Base-by-base conservation (phyloP, 2,888 invertebrate species). In the Ochropleura plecta region DNA sequence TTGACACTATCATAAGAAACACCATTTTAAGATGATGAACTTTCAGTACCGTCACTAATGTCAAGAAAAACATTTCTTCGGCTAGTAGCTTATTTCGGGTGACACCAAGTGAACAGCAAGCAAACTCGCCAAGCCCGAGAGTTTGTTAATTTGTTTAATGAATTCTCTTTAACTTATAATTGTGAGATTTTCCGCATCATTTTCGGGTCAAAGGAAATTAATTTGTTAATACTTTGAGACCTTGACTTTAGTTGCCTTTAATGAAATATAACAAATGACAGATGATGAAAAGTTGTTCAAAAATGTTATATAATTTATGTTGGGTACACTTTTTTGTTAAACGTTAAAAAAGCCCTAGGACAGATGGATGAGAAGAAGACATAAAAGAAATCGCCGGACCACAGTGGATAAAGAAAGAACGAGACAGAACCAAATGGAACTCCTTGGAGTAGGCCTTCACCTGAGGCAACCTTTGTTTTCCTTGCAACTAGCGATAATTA, bases 91-190 rank as follows among this genome's bases (percentile, higher is more conserved):
- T 46, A 44, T 42, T 73, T 68, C 6, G 42, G 8, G 6, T 49
- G 59, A 71, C 44, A 69, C 51, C 62, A 65, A 76, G 40, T 59
- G 53, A 40, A 62, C 60, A 44, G 18, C 69, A 42, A 66, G n/a
- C 44, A 57, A 70, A 60, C 49, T 60, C 49, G 49, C 16, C 64
- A 40, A 69, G 1, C 16, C 12, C 53, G 51, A 6, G 10, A 62
- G 81, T 62, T 72, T 76, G 49, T 59, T 82, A 76, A 81, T 82
- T 76, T 59, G 65, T 70, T 81, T 55, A 63, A 76, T 70, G 69
- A 76, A 71, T 73, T 77, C 53, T 62, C n/a, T 40, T 42, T 16
- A 73, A 78, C 66, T 78, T 82, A 46, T 71, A 73, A 85, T 78
- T 68, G 57, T 42, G 70, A 64, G n/a, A 63, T 78, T 72, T 82